Evolutionary conservation across 2,113 vertebrate species (phyloP).

Genomic region (Melospiza georgiana): DNA sequence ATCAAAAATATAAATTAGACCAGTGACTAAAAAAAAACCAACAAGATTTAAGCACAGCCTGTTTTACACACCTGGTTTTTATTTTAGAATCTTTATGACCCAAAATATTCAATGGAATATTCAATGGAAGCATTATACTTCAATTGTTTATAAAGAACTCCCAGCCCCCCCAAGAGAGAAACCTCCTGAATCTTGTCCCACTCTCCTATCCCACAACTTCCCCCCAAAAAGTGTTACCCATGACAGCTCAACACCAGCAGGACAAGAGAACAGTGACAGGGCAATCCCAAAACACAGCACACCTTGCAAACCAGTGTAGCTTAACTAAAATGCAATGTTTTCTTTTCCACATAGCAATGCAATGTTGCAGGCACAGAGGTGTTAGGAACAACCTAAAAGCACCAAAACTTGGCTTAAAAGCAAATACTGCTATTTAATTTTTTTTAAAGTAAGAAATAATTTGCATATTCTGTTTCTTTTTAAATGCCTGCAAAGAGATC

Average conservation of each 20-base stretch:
- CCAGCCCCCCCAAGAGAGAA: background rate
- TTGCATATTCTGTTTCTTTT: background rate
- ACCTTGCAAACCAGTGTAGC: background rate
- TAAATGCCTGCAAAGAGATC: background rate
- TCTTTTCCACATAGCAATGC: background rate
- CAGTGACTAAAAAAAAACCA: background rate
- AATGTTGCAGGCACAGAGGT: background rate
- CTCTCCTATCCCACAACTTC: background rate
- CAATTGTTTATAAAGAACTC: background rate
- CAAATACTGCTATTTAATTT: background rate
- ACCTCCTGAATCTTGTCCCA: background rate
- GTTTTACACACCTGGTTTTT: background rate
- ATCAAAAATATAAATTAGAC: background rate
- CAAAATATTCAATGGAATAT: background rate
- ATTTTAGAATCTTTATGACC: background rate
- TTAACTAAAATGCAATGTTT: background rate
- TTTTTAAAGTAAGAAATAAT: background rate
- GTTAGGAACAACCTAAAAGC: background rate
- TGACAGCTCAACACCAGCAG: background rate
- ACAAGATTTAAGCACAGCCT: background rate
- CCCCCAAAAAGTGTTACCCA: background rate
- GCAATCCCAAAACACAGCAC: background rate
- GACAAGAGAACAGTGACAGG: background rate
- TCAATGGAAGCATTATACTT: background rate
- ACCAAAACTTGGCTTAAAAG: background rate